phyloP scores from a whole-genome alignment of 2,113 vertebrate genomes.

The Bos indicus region DNA sequence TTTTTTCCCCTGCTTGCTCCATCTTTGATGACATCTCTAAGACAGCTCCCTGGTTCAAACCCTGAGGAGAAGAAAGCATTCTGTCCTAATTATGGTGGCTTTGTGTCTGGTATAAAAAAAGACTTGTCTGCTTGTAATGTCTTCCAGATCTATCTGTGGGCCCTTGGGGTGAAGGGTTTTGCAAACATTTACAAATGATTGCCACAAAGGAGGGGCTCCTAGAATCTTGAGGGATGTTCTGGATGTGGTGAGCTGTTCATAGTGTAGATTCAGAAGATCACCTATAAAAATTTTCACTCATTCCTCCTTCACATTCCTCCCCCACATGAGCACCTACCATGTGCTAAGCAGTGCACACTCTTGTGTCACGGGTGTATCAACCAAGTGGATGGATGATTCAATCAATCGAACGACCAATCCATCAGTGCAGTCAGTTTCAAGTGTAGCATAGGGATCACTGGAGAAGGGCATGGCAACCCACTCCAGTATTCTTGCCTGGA shows the following conservation, averaged over 20 bases:
- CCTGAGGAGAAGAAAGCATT: not conserved
- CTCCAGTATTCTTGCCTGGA: not conserved
- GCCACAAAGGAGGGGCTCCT: not conserved
- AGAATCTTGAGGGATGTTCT: not conserved
- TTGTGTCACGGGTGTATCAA: rapidly evolving
- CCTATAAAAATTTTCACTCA: not conserved
- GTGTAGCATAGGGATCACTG: not conserved
- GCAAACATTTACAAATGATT: not conserved
- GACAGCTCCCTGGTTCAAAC: not conserved
- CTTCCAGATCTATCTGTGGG: not conserved
- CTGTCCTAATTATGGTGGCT: not conserved
- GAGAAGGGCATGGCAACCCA: not conserved
- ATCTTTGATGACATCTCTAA: not conserved
- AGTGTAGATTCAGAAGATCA: not conserved
- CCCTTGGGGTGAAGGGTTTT: not conserved
- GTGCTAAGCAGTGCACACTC: not conserved
- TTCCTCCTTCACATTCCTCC: not conserved
- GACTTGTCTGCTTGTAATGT: not conserved
- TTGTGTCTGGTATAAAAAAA: not conserved
- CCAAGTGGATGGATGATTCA: not conserved
- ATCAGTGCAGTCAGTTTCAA: not conserved
- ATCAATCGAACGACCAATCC: no score
- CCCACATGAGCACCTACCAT: not conserved
- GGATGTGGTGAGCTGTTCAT: not conserved
- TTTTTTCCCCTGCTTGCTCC: not conserved